Base-by-base conservation (phyloP, 2,888 invertebrate species). In the Ametastegia equiseti region DNA sequence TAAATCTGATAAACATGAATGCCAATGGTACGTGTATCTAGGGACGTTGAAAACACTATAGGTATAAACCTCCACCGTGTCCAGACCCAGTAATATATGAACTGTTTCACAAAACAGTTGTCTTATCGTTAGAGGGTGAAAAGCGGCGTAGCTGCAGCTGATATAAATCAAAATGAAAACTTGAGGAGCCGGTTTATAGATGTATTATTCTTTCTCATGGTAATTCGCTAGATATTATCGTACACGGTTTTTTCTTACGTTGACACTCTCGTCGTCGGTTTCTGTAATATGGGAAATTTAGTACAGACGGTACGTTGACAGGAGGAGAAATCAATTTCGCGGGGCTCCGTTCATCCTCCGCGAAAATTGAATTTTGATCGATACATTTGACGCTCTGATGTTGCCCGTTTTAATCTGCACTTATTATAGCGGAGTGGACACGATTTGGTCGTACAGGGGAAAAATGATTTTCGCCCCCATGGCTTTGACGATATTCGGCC, bases 311-410 rank as follows among this genome's bases (percentile, higher is more conserved):
- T n/a, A 47, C 47, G 30, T 27, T 27, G 71, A 71, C 47, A 47
- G 45, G 45, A 71, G 71, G 30, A 71, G 47, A 15, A 71, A 71
- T 36, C 36, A 54, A 50, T 75, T 75, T 75, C 75, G 36, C 39
- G 39, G 19, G 39, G 36, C 13, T 54, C 33, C 9, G 54, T 75
- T 36, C 54, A n/a, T 36, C 54, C 54, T 36, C 36, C 54, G 23
- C 54, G 54, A 23, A 50, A 54, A 75, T 75, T 75, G 50, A 54
- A 75, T 33, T 54, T 50, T 54, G 75, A 19, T 54, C 75, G 75
- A n/a, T 19, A 19, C 36, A 75, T 67, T 67, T 1, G 39, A 9
- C 15, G 27, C 47, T 71, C 30, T 71, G 15, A 71, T 30, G 45
- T 71, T 47, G 2, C 11, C 27, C 23, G 39, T 39, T 39, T 39